These are phyloP conservation scores for Drosophila equinoxialis DNA, from an alignment of 1,140 invertebrate genomes.

Conservation along the genomic window DNA sequence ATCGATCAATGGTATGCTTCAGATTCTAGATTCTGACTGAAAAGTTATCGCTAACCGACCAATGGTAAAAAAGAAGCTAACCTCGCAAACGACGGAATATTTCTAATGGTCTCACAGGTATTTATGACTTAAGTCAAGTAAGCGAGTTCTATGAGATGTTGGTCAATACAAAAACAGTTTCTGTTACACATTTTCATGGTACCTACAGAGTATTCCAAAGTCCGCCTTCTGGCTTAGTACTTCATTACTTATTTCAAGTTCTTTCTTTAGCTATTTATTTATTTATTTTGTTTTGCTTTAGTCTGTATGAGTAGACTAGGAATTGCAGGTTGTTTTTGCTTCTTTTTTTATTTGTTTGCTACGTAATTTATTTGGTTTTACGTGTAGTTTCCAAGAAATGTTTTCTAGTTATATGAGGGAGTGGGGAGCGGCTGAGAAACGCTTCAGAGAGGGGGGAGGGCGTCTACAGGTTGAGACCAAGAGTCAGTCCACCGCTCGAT, in stretches of 20 bases:
- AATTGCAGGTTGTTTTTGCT: slow-evolving; percentile 54
- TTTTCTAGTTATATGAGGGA: slow-evolving; percentile 33
- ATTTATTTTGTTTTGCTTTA: slow-evolving; percentile 53
- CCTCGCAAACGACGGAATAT: no score
- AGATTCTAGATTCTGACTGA: no score
- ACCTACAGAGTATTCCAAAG: slow-evolving; percentile 6
- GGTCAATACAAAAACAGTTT: no score
- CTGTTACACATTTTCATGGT: no score
- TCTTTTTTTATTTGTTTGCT: slow-evolving; percentile 32
- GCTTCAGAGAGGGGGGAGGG: slow-evolving; percentile 16
- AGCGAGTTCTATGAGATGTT: no score
- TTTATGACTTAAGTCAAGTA: no score
- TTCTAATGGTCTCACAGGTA: no score
- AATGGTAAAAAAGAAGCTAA: no score
- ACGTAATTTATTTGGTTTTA: slow-evolving; percentile 56
- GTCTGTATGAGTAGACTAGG: slow-evolving; percentile 40
- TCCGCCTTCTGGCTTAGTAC: neutral
- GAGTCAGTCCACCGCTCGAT: slow-evolving; percentile 25
- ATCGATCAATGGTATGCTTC: no score
- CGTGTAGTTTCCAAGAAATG: slow-evolving; percentile 56
- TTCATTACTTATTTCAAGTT: slow-evolving; percentile 35
- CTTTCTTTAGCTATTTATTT: slow-evolving; percentile 57
- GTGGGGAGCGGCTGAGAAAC: slow-evolving; percentile 42
- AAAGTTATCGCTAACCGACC: no score
- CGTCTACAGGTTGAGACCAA: slow-evolving; percentile 7